phyloP scores from a whole-genome alignment of 2,113 vertebrate genomes.

The Planiliza haematocheilus region DNA sequence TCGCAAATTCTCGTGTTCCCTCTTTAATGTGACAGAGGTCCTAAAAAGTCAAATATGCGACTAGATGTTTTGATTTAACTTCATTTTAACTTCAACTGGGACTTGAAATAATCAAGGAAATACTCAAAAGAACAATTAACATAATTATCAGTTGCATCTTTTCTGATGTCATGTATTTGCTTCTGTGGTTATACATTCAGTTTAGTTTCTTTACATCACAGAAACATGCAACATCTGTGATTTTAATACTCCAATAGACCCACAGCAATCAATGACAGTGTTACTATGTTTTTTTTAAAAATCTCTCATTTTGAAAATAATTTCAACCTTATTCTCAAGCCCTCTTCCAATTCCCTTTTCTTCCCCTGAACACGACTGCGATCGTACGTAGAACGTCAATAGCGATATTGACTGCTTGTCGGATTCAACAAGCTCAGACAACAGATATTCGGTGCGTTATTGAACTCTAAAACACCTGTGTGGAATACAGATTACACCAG shows the following conservation, averaged over 20 bases:
- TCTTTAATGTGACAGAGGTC: too few relatives aligned
- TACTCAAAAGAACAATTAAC: too few relatives aligned
- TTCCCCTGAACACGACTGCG: slow-evolving; percentile 11
- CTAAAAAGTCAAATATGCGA: too few relatives aligned
- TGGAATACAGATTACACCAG: slow-evolving; percentile 34
- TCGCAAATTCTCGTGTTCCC: too few relatives aligned
- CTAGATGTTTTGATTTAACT: too few relatives aligned
- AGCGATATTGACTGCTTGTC: slow-evolving; percentile 33
- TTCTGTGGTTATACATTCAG: background rate
- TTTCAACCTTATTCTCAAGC: background rate
- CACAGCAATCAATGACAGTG: too few relatives aligned
- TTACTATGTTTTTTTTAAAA: too few relatives aligned
- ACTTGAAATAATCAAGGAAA: too few relatives aligned
- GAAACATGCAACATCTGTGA: background rate
- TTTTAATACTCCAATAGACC: background rate
- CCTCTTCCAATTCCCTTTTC: background rate
- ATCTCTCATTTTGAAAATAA: background rate
- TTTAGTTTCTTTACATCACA: background rate
- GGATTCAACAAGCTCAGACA: background rate
- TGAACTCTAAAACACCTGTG: slow-evolving; percentile 15
- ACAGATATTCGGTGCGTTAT: slow-evolving; percentile 45
- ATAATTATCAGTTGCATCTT: too few relatives aligned
- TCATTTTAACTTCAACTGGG: too few relatives aligned
- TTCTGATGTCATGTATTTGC: background rate
- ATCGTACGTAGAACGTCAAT: slow-evolving; percentile 34